Percentiles rank a stretch among this genome's conserved stretches.
Conservation (phyloP, 1,140 invertebrate species). For the Wiebesia pumilae region DNA sequence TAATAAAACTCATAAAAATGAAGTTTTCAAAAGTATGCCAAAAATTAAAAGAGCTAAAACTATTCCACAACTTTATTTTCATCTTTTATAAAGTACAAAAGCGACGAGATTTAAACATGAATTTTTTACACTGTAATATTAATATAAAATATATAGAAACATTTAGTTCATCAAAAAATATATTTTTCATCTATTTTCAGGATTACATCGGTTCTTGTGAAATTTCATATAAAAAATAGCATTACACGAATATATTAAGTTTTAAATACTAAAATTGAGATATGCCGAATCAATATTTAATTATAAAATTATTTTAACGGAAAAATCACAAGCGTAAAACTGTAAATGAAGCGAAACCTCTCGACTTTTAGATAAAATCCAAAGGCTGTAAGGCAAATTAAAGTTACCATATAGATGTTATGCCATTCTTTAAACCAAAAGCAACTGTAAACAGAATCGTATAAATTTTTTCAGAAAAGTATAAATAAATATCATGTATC, state of each 20-base stretch:
- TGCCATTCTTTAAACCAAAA: conserved; percentile 6
- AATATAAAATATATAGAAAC: not conserved
- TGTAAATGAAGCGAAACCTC: not conserved
- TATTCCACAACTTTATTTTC: not conserved
- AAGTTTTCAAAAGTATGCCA: not conserved
- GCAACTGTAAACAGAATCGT: not conserved
- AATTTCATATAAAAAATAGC: not conserved
- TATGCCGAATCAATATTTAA: not conserved
- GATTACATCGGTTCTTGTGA: not conserved
- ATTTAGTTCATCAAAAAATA: not conserved
- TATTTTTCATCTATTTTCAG: not conserved
- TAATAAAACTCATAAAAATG: not conserved
- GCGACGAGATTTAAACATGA: not conserved
- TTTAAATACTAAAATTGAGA: not conserved
- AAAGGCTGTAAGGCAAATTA: not conserved
- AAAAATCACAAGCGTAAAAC: not conserved
- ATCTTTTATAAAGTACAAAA: not conserved
- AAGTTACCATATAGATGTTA: conserved; percentile 22
- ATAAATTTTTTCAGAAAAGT: not conserved
- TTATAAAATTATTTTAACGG: not conserved
- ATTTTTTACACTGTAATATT: not conserved
- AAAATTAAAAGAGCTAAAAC: not conserved
- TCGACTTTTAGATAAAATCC: not conserved
- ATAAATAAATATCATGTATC: not conserved
- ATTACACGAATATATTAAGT: not conserved